phyloP scores from a whole-genome alignment of 2,888 invertebrate genomes.

The Eubasilissa splendida region DNA sequence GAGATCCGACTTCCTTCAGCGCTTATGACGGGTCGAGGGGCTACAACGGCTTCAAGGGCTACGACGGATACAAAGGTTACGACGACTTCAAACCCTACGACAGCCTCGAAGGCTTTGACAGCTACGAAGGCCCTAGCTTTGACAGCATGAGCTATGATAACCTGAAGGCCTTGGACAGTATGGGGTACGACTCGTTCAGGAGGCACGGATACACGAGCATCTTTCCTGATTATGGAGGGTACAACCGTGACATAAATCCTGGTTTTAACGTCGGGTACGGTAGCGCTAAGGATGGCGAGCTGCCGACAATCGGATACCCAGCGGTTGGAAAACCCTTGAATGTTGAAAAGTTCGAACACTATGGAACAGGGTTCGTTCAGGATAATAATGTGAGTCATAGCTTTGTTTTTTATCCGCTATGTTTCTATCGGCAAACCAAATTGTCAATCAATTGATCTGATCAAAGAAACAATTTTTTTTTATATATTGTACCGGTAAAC shows the following conservation, averaged over 20 bases:
- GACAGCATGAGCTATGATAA: constrained; percentile 7
- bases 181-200: constrained; percentile 9
- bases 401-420: not conserved
- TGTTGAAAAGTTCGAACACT: constrained; percentile 33
- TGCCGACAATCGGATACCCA: not conserved
- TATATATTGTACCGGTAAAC: too few relatives aligned
- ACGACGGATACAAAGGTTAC: not conserved
- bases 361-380: constrained; percentile 38
- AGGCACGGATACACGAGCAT: not conserved
- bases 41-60: not conserved
- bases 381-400: constrained; percentile 30
- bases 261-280: not conserved
- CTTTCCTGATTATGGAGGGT: not conserved
- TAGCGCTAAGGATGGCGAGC: not conserved
- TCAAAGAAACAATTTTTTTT: too few relatives aligned
- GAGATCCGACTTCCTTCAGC: too few relatives aligned
- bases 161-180: not conserved
- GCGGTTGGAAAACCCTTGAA: constrained; percentile 27
- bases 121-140: not conserved
- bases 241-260: not conserved
- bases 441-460: too few relatives aligned
- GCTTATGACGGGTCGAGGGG: too few relatives aligned
- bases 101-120: not conserved
- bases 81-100: too few relatives aligned
- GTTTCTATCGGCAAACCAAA: not conserved